Evolutionary conservation across 1,140 invertebrate genomes (phyloP).

Genomic region (Ceratitis capitata): DNA sequence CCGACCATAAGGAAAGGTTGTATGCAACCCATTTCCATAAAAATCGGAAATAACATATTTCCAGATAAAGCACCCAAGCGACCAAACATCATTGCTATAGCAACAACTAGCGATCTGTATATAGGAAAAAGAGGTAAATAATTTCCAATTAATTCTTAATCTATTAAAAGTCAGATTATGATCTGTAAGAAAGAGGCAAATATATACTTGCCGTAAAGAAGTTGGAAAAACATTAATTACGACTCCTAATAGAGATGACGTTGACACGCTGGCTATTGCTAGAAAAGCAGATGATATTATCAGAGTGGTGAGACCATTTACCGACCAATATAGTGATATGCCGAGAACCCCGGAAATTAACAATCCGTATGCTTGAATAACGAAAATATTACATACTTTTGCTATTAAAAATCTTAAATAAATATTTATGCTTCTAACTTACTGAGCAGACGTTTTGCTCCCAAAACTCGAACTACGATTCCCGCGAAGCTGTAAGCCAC

Average conservation of each 20-base stretch:
- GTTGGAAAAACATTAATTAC: constrained; percentile 60
- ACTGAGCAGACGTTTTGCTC: constrained; percentile 67
- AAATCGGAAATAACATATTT: constrained; percentile 58
- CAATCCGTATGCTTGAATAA: constrained; percentile 64
- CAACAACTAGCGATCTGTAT: constrained; percentile 56
- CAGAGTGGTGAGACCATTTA: constrained; percentile 60
- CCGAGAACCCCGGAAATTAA: constrained; percentile 62
- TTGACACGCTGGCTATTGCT: constrained; percentile 54
- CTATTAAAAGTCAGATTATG: too few species aligned
- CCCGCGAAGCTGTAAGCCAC: constrained; percentile 67
- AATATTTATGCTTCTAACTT: constrained; percentile 38
- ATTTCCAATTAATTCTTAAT: not conserved
- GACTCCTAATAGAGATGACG: constrained; percentile 56
- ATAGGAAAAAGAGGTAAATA: not conserved
- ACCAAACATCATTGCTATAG: constrained; percentile 61
- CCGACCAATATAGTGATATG: constrained; percentile 65
- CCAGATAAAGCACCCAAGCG: constrained; percentile 59
- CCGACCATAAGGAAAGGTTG: constrained; percentile 62
- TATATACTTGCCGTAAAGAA: constrained; percentile 52
- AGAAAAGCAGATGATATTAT: constrained; percentile 55
- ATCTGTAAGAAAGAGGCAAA: not conserved
- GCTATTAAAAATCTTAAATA: not conserved
- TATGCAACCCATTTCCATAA: constrained; percentile 58
- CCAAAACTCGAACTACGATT: constrained; percentile 64
- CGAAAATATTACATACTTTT: constrained; percentile 4